Evolutionary conservation across 35 echinoderm and acorn worm genomes (phyloP).

Genomic region (Apostichopus parvimensis): DNA sequence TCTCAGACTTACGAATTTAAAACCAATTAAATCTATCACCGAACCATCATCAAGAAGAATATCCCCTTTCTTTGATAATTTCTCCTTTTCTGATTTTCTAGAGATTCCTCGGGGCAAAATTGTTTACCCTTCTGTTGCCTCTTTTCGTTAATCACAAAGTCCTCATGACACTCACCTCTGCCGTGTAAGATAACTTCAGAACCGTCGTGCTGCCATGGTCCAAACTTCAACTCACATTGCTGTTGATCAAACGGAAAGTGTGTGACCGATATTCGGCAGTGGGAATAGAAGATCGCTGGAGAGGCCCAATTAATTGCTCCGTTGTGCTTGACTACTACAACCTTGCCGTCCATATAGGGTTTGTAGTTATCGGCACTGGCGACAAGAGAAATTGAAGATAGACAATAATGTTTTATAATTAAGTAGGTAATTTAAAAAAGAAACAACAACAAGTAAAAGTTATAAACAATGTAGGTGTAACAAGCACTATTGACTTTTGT

Average conservation of each 20-base stretch:
- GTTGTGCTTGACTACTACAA: conserved; percentile 59
- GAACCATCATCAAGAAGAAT: neutral
- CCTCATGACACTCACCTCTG: conserved; percentile 44
- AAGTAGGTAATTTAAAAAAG: neutral
- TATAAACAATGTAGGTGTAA: too few species aligned
- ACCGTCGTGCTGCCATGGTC: conserved; percentile 79
- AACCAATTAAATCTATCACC: neutral
- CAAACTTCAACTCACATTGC: conserved; percentile 74
- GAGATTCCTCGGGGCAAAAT: neutral
- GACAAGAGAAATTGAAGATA: conserved; percentile 20
- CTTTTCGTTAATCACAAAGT: neutral
- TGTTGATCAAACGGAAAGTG: conserved; percentile 80
- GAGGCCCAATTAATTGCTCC: conserved; percentile 76
- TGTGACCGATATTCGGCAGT: conserved; percentile 72
- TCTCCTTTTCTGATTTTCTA: neutral
- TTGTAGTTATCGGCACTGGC: conserved; percentile 54
- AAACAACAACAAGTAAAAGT: neutral
- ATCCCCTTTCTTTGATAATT: neutral
- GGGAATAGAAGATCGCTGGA: conserved; percentile 66
- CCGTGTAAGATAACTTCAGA: conserved; percentile 62
- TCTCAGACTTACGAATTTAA: neutral
- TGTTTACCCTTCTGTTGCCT: neutral
- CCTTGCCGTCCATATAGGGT: conserved; percentile 57
- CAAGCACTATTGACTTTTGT: too few species aligned
- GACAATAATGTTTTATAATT: neutral